Evolutionary conservation across 2,113 vertebrate genomes (phyloP).

Genomic region (Microcebus murinus): DNA sequence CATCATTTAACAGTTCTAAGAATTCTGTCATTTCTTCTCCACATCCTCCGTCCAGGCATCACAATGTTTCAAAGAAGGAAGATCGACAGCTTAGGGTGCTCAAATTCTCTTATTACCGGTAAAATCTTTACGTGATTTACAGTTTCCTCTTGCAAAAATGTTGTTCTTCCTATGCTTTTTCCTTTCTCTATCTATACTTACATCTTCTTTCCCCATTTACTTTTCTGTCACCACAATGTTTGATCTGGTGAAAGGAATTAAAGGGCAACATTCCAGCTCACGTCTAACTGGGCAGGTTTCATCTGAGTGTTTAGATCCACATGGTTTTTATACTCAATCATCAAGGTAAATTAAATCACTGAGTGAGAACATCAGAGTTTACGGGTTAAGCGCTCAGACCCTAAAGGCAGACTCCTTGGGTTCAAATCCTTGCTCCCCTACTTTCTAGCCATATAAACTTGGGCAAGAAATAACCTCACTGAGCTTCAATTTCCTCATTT

Average conservation of each 20-base stretch:
- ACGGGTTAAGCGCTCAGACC: background rate
- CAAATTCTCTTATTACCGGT: background rate
- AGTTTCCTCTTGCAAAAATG: background rate
- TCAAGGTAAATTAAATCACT: background rate
- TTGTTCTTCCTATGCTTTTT: background rate
- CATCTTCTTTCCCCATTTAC: background rate
- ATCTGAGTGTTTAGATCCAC: background rate
- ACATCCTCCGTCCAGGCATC: background rate
- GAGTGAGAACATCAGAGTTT: rapidly evolving
- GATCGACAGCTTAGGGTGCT: background rate
- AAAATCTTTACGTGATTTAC: background rate
- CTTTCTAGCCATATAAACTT: background rate
- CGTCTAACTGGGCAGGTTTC: background rate
- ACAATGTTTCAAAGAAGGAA: background rate
- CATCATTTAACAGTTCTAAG: background rate
- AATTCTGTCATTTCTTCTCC: background rate
- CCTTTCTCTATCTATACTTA: background rate
- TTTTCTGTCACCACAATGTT: background rate
- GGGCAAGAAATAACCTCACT: background rate
- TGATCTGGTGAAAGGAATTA: background rate
- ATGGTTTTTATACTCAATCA: background rate
- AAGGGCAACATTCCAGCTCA: background rate
- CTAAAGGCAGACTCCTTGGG: background rate
- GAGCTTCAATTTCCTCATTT: background rate
- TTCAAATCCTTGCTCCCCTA: background rate